Conservation (phyloP, 2,888 invertebrate species). For the Onthophagus sagittarius region DNA sequence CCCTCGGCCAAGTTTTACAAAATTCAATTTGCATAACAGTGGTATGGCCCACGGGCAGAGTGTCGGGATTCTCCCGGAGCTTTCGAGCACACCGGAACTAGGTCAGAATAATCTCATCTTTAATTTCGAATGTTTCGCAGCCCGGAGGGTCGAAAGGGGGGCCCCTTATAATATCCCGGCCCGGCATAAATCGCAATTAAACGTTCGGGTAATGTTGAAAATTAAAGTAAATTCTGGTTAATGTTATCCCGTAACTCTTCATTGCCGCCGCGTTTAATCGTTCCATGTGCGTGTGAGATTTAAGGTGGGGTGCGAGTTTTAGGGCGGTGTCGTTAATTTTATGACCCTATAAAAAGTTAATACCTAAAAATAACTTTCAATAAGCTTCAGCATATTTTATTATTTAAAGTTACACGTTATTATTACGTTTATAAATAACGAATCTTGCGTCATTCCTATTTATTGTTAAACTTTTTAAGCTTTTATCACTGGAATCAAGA, state of each 20-base stretch:
- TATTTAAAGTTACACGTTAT: no score
- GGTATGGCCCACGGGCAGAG: neutral
- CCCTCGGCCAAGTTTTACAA: neutral
- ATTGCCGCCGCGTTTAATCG: neutral
- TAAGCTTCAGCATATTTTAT: no score
- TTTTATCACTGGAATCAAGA: no score
- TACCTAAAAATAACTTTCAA: no score
- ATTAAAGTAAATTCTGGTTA: slow-evolving; percentile 6
- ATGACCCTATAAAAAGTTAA: no score
- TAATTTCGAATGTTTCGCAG: slow-evolving; percentile 8
- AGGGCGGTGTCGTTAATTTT: no score
- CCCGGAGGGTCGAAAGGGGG: neutral
- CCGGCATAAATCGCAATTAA: slow-evolving; percentile 8
- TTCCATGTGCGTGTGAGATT: neutral
- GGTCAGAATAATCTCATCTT: slow-evolving; percentile 12
- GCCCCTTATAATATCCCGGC: neutral
- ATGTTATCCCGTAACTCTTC: neutral
- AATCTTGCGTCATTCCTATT: no score
- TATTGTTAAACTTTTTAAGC: no score
- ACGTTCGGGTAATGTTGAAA: slow-evolving; percentile 6
- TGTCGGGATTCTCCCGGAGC: neutral
- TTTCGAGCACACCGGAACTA: neutral
- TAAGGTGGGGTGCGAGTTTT: neutral
- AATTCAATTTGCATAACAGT: slow-evolving; percentile 11
- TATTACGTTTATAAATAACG: no score